Conservation (phyloP, 2,113 vertebrate species). For the Oryzias celebensis region DNA sequence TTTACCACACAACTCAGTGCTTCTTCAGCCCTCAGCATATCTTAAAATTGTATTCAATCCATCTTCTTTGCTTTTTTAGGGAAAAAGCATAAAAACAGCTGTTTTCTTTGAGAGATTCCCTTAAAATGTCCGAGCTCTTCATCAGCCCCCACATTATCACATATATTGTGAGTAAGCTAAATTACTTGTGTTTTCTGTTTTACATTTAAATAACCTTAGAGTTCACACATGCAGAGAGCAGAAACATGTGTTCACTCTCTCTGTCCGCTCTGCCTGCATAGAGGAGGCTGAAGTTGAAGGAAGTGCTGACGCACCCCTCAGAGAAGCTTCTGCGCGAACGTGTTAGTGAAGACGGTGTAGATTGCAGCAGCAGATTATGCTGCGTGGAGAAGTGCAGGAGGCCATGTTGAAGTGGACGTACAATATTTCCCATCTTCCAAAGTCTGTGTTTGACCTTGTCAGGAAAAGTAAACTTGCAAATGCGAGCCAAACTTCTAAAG, state of each 20-base stretch:
- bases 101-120: too few species aligned
- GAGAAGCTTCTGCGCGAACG: conserved; percentile 3
- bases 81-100: too few species aligned
- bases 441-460: conserved; percentile 1
- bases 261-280: conserved; percentile 29
- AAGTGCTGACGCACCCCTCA: conserved; percentile 33
- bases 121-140: too few species aligned
- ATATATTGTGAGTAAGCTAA: conserved; percentile 19
- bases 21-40: too few species aligned
- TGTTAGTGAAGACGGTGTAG: conserved; percentile 7
- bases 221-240: conserved; percentile 19
- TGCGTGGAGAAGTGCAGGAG: conserved; percentile 14
- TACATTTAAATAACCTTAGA: not conserved
- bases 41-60: too few species aligned
- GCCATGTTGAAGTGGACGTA: conserved; percentile 28
- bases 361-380: conserved; percentile 29
- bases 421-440: conserved; percentile 21
- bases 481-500: not conserved
- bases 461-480: not conserved
- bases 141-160: conserved; percentile 10
- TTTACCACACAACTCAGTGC: too few species aligned
- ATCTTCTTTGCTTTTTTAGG: too few species aligned
- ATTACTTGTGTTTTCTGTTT: not conserved
- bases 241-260: conserved; percentile 5
- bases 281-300: conserved; percentile 23